Conservation (phyloP, 2,888 invertebrate species). For the Apamea sordens region DNA sequence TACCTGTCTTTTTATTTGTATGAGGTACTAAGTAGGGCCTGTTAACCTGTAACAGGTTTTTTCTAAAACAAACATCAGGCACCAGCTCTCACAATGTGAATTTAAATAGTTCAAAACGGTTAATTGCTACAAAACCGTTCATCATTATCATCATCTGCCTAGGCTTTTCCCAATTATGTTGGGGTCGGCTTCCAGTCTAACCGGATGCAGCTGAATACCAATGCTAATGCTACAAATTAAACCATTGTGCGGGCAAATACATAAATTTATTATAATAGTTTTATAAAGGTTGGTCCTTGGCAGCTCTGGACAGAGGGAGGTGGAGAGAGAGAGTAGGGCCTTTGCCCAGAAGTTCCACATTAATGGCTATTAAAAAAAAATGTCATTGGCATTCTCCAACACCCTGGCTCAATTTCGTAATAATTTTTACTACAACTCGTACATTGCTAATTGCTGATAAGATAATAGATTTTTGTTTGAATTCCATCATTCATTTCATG, state of each 20-base stretch:
- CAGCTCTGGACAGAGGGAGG: no score
- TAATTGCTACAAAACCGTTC: neutral
- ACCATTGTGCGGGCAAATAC: neutral
- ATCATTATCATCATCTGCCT: no score
- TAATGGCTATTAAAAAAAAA: no score
- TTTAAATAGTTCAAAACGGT: neutral
- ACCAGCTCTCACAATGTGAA: neutral
- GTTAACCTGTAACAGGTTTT: neutral
- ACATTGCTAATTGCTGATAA: neutral
- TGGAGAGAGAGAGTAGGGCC: no score
- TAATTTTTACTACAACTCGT: neutral
- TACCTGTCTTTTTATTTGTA: neutral
- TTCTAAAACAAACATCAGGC: neutral
- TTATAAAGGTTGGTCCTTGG: no score
- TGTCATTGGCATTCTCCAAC: no score
- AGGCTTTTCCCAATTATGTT: no score
- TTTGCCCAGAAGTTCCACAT: no score
- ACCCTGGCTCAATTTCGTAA: neutral
- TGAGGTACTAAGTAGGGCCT: neutral
- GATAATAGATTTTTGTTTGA: neutral
- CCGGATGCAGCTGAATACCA: no score
- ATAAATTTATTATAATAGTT: neutral
- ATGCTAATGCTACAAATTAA: no score
- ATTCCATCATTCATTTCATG: neutral
- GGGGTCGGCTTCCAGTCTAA: no score